Base-by-base conservation (phyloP, 2,888 invertebrate species). In the Lysandra coridon region DNA sequence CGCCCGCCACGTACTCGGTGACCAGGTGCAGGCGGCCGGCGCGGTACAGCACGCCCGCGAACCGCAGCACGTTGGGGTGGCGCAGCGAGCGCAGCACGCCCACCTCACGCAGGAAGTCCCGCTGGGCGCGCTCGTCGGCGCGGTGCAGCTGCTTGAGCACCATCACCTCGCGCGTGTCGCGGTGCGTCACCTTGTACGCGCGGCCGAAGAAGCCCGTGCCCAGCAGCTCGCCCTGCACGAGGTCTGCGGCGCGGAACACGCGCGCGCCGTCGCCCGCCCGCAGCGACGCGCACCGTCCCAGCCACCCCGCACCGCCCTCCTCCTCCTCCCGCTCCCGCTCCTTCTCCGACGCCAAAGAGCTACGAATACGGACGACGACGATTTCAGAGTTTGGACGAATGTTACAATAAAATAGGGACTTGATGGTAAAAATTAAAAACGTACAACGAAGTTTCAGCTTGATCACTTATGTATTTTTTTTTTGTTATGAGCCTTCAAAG, bases 141-240 rank as follows among this genome's bases (percentile, higher is more conserved):
- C 98, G 95, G 92, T 98, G 98, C 80, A 99, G 95, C 88, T 99
- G 98, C 87, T 99, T 99, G 73, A 99, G 96, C 84, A 99, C 99
- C 98, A 99, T 99, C 74, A 98, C 97, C 92, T 99, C 99, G 82
- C 97, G 97, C 0, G 98, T 98, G 84, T 97, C 97, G 78, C 97
- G 96, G 88, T 99, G 98, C 0, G 98, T 98, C 80, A 98, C 98
- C 94, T 98, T 97, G 90, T 96, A 98, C 80, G 97, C 98, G 89
- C 98, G 98, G 1, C 99, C 99, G 91, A 99, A 99, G 93, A 99
- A 99, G 0, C 99, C 99, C 85, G 98, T 97, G 3, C 99, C 99
- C 17, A 99, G 92, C 5, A 99, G 95, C 88, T 98, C 98, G 62
- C 98, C 98, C 92, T 97, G 96, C 30, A 98, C 96, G 78, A 99